Percentiles rank a stretch among this genome's conserved stretches.
Evolutionary conservation across 2,113 vertebrate genomes (phyloP).

Genomic region (Casuarius casuarius): DNA sequence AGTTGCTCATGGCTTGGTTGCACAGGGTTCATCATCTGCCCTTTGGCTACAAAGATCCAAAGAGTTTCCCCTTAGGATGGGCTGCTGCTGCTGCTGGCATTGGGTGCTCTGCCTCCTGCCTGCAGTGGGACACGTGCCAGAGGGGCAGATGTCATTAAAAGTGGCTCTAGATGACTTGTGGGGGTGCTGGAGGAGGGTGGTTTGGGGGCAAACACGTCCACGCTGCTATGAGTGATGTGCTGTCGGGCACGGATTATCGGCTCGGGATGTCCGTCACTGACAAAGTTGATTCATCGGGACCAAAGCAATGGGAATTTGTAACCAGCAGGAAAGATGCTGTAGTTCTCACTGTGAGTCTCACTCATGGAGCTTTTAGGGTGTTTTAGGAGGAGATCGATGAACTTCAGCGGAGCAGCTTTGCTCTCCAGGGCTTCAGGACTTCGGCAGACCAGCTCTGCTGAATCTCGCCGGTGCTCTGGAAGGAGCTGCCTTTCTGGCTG

Average conservation of each 20-base stretch:
- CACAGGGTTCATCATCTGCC: not conserved
- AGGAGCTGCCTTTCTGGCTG: not conserved
- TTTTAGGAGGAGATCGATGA: not conserved
- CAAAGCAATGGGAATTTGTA: not conserved
- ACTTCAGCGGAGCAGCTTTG: not conserved
- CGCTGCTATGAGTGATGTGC: not conserved
- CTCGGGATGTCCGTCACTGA: not conserved
- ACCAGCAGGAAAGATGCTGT: not conserved
- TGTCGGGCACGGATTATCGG: not conserved
- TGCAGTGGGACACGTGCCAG: not conserved
- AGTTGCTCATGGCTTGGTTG: not conserved
- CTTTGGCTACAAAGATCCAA: not conserved
- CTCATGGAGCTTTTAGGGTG: not conserved
- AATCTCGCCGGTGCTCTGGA: not conserved
- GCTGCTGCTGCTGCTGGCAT: not conserved
- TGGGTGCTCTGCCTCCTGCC: not conserved
- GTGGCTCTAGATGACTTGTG: not conserved
- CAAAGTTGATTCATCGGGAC: not conserved
- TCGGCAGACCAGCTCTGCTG: not conserved
- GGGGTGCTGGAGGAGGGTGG: not conserved
- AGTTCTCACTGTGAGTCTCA: accelerated
- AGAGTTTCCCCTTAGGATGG: not conserved
- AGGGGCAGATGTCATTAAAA: not conserved
- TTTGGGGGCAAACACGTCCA: not conserved
- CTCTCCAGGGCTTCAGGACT: not conserved